Evolutionary conservation across 2,888 invertebrate species (phyloP).

Genomic region (Hydrotaea cyrtoneurina): DNA sequence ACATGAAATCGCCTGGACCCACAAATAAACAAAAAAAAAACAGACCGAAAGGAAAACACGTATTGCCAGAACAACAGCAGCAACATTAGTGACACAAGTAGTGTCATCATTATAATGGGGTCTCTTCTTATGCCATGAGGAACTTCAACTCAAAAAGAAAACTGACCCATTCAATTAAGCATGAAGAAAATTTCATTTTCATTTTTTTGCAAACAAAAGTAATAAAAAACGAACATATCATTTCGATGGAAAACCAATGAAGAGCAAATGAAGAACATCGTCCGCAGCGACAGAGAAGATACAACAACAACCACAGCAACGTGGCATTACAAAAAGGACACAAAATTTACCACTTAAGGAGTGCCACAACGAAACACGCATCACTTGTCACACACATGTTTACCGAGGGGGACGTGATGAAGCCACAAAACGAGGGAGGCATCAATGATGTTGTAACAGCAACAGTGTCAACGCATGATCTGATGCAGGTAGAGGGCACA

Average conservation of each 20-base stretch:
- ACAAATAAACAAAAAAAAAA: conserved; percentile 1
- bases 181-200: conserved; percentile 72
- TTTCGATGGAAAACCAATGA: conserved; percentile 42
- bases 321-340: conserved; percentile 72
- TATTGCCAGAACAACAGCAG: conserved; percentile 65
- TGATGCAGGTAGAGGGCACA: no score
- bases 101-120: conserved; percentile 63
- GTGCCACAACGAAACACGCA: conserved; percentile 79
- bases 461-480: no score
- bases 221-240: conserved; percentile 48
- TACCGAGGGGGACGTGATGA: conserved; percentile 21
- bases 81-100: conserved; percentile 7
- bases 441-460: not conserved
- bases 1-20: conserved; percentile 33
- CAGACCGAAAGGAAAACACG: conserved; percentile 48
- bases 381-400: conserved; percentile 78
- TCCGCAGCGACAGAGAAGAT: not conserved
- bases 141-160: conserved; percentile 51
- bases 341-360: conserved; percentile 76
- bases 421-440: not conserved
- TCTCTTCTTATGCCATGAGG: conserved; percentile 23
- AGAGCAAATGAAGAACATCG: conserved; percentile 24
- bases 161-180: conserved; percentile 81
- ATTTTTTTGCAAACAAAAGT: conserved; percentile 18
- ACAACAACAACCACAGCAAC: conserved; percentile 13